Base-by-base conservation (phyloP, 2,888 invertebrate species). In the Colletes collaris region DNA sequence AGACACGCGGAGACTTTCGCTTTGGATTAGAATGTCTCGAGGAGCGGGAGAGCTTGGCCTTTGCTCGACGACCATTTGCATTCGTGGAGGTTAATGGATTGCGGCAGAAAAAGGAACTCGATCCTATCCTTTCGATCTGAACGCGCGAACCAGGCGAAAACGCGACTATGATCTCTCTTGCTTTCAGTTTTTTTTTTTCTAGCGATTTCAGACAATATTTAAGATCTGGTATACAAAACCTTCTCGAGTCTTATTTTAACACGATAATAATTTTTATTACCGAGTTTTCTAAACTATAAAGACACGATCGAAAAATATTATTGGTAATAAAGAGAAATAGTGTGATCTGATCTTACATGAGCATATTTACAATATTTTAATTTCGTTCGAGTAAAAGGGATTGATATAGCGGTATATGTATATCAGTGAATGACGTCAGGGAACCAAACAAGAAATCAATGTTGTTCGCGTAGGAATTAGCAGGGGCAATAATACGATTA, bases 1-100 rank as follows among this genome's bases (percentile, higher is more conserved):
- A 60, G 64, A 56, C 67, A 72, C 77, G 13, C 8, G 52, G 71
- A 75, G 80, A 84, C 84, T 84, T 84, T 84, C 85, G 82, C 84
- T 75, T 77, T 55, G 77, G 59, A 80, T 79, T 77, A 75, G 85
- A 84, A 80, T 79, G 79, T 80, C 75, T 73, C 69, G 74, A 69
- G 67, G 70, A 82, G 74, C 68, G 53, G 46, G 76, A 75, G 79
- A 79, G 68, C 70, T 67, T 75, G 70, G 79, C 81, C 81, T 81
- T 75, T 79, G 75, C 75, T 59, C 81, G 46, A n/a, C 65, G 68
- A 70, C 40, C 63, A 77, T 79, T 80, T 78, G 77, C 79, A 76
- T 79, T 76, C 58, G 77, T 68, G 49, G 77, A 77, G 67, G 77
- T 77, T 76, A 79, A 76, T 70, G 76, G 76, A 79, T 76, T 60